A percentile compares a stretch with the other conserved stretches of the same genome.
These are phyloP conservation scores for Cephus spinipes DNA, from an alignment of 2,888 invertebrate genomes.

Conservation along the genomic window DNA sequence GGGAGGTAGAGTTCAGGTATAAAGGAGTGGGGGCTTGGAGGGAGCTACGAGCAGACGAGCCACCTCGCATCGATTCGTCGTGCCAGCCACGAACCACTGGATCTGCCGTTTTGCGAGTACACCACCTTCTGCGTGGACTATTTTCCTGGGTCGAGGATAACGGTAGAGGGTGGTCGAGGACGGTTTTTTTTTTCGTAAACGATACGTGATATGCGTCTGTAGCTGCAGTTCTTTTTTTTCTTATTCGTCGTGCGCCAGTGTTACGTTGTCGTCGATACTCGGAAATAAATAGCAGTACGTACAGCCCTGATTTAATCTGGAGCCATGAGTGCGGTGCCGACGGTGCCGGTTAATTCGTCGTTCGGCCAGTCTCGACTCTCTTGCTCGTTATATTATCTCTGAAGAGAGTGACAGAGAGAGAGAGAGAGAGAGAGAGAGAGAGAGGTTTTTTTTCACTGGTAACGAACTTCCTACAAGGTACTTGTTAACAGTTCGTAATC, in stretches of 20 bases:
- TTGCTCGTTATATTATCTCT: background rate
- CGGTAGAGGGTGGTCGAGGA: background rate
- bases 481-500: background rate
- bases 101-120: background rate
- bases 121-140: background rate
- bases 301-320: background rate
- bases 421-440: background rate
- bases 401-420: background rate
- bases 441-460: background rate
- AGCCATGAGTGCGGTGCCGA: background rate
- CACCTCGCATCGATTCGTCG: constrained; percentile 44
- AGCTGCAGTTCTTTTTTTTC: background rate
- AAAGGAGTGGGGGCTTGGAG: background rate
- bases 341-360: background rate
- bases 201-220: background rate
- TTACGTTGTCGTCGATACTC: background rate
- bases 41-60: constrained; percentile 32
- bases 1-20: background rate
- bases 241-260: background rate
- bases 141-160: background rate
- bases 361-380: background rate
- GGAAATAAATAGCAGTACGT: background rate
- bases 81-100: constrained; percentile 8
- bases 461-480: background rate
- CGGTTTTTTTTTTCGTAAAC: background rate